phyloP scores from a whole-genome alignment of 30 jellyfish, hydroid and myxozoan genomes.

The Hydractinia symbiolongicarpus region DNA sequence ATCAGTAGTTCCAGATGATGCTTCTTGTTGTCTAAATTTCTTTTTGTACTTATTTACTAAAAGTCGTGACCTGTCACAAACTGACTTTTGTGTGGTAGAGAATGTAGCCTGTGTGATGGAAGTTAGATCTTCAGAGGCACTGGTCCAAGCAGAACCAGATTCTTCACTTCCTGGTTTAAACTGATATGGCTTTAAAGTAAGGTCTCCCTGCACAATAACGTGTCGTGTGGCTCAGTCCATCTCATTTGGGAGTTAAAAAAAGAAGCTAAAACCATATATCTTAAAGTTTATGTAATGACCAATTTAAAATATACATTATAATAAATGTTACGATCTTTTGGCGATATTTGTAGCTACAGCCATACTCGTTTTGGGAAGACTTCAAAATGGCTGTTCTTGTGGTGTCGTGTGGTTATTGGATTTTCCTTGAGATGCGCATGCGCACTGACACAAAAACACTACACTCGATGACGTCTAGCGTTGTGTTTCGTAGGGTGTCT shows the following conservation, averaged over 20 bases:
- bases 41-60: neutral
- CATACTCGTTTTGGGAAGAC: no score
- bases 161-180: no score
- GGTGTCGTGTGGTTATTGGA: neutral
- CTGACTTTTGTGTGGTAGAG: conserved; percentile 21
- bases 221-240: no score
- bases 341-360: no score
- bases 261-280: no score
- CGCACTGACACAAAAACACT: neutral
- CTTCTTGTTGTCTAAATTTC: conserved; percentile 6
- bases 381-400: no score
- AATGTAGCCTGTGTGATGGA: neutral
- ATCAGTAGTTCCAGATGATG: conserved; percentile 32
- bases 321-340: no score
- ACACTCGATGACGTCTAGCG: neutral
- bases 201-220: no score
- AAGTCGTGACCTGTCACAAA: conserved; percentile 10
- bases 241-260: no score
- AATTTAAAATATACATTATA: no score
- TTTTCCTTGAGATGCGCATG: neutral
- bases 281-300: no score
- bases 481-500: neutral
- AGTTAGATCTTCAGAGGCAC: conserved; percentile 11
- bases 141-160: conserved; percentile 21
- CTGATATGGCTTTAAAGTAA: no score